Evolutionary conservation across 1,140 invertebrate genomes (phyloP), one percentile per base, ranked within the genome.

Genomic region (Cotesia vestalis): DNA sequence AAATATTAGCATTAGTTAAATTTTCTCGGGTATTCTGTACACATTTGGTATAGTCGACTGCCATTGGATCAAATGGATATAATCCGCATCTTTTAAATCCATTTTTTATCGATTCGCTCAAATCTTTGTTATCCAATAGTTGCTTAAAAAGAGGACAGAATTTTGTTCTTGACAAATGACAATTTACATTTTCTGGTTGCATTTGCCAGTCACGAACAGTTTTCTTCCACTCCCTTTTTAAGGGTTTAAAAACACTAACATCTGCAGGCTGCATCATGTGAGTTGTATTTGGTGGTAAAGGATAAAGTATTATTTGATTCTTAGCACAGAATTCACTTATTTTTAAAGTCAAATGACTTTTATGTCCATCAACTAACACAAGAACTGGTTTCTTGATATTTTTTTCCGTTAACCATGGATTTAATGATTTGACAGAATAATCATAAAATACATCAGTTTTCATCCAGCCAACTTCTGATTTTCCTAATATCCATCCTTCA

Each of bases 211-310:
- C 6, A 83, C 52, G n/a, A 77, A 76, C 27, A 68, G 38, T 57
- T 63, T 17, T 74, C 67, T 79, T 83, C 83, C 83, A 86, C 57
- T 79, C 40, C 8, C 36, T 61, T 77, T 84, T 84, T 11, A 86
- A 36, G 8, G 78, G 72, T 69, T 76, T 75, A 61, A 87, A 88
- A 9, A 86, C 76, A 36, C 75, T 76, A 0, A 87, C 83, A 75
- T 86, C 81, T 34, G 81, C 78, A 11, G 84, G 82, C 69, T 87
- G 84, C 51, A 87, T 69, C 4, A 87, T 80, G 71, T 87, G 85
- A 5, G 86, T 86, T 5, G 83, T 75, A 75, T 86, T 88, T 0
- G 85, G 82, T 5, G 77, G 78, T 6, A 88, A 75, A n/a, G 81
- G 79, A 51, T 85, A 81, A 40, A 88, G 70, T 69, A 87, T 81